Conservation (phyloP, 2,113 vertebrate species). For the Mesitornis unicolor region DNA sequence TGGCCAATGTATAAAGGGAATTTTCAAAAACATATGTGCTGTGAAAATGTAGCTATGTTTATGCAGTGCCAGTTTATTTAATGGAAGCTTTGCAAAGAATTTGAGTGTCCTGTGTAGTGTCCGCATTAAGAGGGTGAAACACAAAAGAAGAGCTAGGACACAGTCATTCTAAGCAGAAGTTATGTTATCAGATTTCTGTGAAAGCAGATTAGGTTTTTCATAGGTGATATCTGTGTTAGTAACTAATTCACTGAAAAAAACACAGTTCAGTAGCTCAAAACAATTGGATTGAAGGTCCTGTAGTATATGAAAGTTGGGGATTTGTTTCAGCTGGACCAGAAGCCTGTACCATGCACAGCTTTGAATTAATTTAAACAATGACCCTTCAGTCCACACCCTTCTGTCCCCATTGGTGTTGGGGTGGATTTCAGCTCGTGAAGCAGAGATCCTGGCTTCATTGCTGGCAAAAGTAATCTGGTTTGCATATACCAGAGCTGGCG, state of each 20-base stretch:
- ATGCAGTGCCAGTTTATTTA: neutral
- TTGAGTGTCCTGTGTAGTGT: neutral
- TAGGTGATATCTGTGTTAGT: neutral
- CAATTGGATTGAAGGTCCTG: neutral
- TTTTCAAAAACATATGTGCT: neutral
- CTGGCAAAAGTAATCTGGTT: neutral
- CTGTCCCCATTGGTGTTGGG: neutral
- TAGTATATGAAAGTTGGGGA: rapidly evolving
- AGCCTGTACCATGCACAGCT: rapidly evolving
- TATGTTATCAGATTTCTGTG: neutral
- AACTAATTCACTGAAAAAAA: neutral
- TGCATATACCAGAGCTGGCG: neutral
- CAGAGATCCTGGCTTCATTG: neutral
- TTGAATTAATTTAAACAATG: neutral
- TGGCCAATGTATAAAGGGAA: neutral
- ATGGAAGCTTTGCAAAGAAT: neutral
- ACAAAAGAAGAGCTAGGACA: neutral
- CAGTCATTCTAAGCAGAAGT: neutral
- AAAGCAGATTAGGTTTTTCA: neutral
- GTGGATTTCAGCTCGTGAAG: neutral
- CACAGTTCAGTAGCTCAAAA: neutral
- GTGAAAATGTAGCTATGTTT: neutral
- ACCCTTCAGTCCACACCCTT: too few relatives aligned
- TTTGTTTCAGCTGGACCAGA: neutral
- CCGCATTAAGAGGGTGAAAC: neutral